These are phyloP conservation scores for Ephydatia muelleri DNA, from an alignment of 37 sponge, comb jelly and placozoan species.

Conservation along the genomic window DNA sequence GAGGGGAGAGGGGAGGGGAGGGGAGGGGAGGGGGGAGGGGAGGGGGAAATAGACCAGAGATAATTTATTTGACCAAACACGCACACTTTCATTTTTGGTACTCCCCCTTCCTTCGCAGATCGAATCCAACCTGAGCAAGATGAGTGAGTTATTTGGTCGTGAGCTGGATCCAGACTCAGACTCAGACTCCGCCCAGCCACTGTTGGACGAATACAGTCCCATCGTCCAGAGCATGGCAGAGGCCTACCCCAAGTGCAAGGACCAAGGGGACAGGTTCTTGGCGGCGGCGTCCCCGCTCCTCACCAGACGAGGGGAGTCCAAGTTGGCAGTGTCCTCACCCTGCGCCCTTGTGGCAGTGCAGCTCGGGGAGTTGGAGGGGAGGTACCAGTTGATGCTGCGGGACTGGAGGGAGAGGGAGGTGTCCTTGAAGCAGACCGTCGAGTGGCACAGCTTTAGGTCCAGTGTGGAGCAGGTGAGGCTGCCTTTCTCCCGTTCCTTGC, in stretches of 20 bases:
- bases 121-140: slow-evolving; percentile 8
- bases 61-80: too few relatives aligned
- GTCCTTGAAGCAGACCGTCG: slow-evolving; percentile 21
- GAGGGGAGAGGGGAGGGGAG: neutral
- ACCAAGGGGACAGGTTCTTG: slow-evolving; percentile 42
- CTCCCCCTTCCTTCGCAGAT: neutral
- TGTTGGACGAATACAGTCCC: slow-evolving; percentile 23
- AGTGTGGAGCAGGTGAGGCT: slow-evolving; percentile 26
- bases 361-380: slow-evolving; percentile 46
- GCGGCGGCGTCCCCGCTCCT: slow-evolving; percentile 18
- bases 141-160: slow-evolving; percentile 33
- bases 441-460: slow-evolving; percentile 42
- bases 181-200: slow-evolving; percentile 31
- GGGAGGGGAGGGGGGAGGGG: neutral
- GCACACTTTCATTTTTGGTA: neutral
- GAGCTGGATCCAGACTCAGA: neutral
- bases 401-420: slow-evolving; percentile 35
- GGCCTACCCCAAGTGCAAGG: slow-evolving; percentile 3
- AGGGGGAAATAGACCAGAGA: neutral
- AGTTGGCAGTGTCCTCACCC: slow-evolving; percentile 24
- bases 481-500: neutral
- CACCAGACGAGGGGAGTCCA: neutral
- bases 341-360: slow-evolving; percentile 44
- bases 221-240: slow-evolving; percentile 7
- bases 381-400: slow-evolving; percentile 10